These are phyloP conservation scores for Phortica okadai DNA, from an alignment of 2,888 invertebrate genomes.

Conservation along the genomic window DNA sequence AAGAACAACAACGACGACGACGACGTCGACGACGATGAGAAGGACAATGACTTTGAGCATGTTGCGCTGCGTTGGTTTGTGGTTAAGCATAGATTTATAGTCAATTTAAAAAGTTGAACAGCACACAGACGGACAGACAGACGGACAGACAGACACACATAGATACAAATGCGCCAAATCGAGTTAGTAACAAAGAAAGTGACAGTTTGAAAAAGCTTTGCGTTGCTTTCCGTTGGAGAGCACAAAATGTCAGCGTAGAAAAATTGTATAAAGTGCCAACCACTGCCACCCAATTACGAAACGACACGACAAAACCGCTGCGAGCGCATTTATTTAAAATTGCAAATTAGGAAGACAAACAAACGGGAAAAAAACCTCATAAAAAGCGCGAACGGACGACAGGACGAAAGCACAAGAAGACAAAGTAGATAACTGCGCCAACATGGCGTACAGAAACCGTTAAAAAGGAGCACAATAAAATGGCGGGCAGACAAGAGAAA, in stretches of 20 bases:
- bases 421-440: slow-evolving; percentile 36
- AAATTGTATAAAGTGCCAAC: slow-evolving; percentile 73
- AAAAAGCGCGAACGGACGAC: slow-evolving; percentile 14
- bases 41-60: not conserved
- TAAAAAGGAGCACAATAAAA: slow-evolving; percentile 43
- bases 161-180: not conserved
- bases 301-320: slow-evolving; percentile 74
- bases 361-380: slow-evolving; percentile 19
- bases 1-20: not conserved
- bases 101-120: not conserved
- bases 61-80: not conserved
- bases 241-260: slow-evolving; percentile 32
- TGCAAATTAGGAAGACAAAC: slow-evolving; percentile 71
- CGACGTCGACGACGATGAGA: not conserved
- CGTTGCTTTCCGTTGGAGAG: not conserved
- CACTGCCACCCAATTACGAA: slow-evolving; percentile 75
- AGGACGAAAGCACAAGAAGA: slow-evolving; percentile 48
- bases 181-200: not conserved
- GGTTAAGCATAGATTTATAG: slow-evolving; percentile 11
- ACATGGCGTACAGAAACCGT: slow-evolving; percentile 55
- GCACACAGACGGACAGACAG: not conserved
- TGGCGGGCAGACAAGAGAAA: slow-evolving; percentile 39
- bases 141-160: not conserved
- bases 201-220: not conserved
- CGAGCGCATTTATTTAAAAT: slow-evolving; percentile 71